Base-by-base conservation (phyloP, 2,797 vertebrate genomes). In the Notolepis coatsorum region DNA sequence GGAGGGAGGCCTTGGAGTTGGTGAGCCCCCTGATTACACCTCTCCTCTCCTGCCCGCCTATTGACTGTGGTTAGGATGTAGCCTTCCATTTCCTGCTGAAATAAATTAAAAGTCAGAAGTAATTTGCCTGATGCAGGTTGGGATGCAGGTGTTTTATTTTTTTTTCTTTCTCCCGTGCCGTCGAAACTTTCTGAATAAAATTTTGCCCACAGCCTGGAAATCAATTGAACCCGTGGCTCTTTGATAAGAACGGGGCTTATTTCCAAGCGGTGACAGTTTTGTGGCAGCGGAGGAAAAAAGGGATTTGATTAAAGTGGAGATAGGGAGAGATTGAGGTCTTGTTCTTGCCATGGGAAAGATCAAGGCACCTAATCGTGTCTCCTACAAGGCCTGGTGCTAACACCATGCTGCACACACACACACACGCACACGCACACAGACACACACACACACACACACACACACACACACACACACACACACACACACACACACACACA, bases 31-130 rank as follows among this genome's bases (percentile, higher is more conserved):
- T 96, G 96, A 98, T 97, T 96, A 95, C 91, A 93, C 93, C 90
- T 91, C 90, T 84, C 84, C 92, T 91, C 93, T 89, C 92, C 91
- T 88, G 77, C 84, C 81, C 93, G 92, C 93, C 93, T 94, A 95
- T 96, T 96, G 96, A 96, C 96, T 96, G 94, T 95, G 95, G 93
- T 92, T 94, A 94, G 94, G 93, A 94, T 94, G 94, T 94, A 95
- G 93, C 94, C 94, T 98, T 96, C 96, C 94, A 97, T 98, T 97
- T 98, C 96, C 96, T 95, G 85, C 93, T 89, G 94, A 98, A 99
- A 99, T 99, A 99, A 99, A 99, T 99, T 98, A 98, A 97, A 99
- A 98, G 97, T 99, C 97, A 98, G 95, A 98, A 97, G 92, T 98
- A 96, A 99, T 99, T 98, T 99, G 94, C 93, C 93, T 99, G 97